Evolutionary conservation across 2,113 vertebrate species (phyloP), one percentile per base, ranked within the genome.

Genomic region (Cephalopterus ornatus): DNA sequence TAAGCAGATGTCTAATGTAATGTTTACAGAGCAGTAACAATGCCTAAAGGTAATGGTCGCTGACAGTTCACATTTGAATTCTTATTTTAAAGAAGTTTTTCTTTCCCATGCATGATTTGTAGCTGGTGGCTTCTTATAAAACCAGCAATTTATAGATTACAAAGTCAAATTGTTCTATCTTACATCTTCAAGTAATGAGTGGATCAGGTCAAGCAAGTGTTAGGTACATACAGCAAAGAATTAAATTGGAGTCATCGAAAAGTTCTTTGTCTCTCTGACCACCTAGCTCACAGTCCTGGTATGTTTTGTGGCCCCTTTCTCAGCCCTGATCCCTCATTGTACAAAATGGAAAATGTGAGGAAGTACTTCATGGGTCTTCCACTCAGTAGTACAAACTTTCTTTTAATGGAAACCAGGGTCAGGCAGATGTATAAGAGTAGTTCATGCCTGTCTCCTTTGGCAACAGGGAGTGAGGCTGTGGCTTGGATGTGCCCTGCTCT

Each of bases 1-100:
- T 79, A 75, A 96, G 46, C 80, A 96, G 70, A 91, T 91, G 84
- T 62, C 89, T 95, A 93, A 91, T 68, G 77, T 44, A 92, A 26
- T 10, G 9, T 71, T 95, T 61, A 86, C 39, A 89, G 53, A 92
- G 32, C 12, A 26, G 58, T 87, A 85, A 78, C 66, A 87, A 82
- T 85, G 77, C n/a, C 49, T 89, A 41, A 72, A 94, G 81, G 87
- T 87, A 96, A 89, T 94, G 77, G 49, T 37, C 66, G 44, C 49
- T 92, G 46, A 42, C 33, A 75, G 35, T 49, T 80, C 83, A 82
- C 72, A 65, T 82, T 75, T 68, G 81, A 82, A 87, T 37, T 35
- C 22, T 77, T 74, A 28, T 63, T 92, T 95, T 75, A 75, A 21
- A 15, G 50, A 81, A 74, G 27, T 44, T 91, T 93, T 89, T 78